Base-by-base conservation (phyloP, 2,113 vertebrate species). In the Gavialis gangeticus region DNA sequence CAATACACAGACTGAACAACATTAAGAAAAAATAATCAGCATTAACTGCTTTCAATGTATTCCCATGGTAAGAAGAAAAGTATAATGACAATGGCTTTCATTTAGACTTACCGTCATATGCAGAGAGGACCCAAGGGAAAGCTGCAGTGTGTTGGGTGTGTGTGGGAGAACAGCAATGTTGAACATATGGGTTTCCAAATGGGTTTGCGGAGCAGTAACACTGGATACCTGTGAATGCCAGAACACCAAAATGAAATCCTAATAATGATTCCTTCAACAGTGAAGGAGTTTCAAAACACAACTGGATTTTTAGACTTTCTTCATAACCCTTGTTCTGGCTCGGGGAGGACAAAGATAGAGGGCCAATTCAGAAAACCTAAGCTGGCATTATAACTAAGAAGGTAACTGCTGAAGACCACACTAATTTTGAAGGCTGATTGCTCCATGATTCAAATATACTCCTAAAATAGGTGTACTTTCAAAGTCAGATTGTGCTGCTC, bases 131-230 rank as follows among this genome's bases (percentile, higher is more conserved):
- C 98, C 98, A 0, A 97, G 96, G 55, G 98, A 98, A 34, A 99
- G 98, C 91, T 97, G 98, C 2, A 99, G 98, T 19, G 98, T 97
- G 3, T 97, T 98, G 0, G 98, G 98, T 0, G 91, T 93, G 85
- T 99, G 98, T 0, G 99, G 99, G 58, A 99, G 97, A 76, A 99
- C 98, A 2, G 99, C 99, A 10, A 99, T 97, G 12, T 98, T 99
- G 98, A 99, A 99, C 62, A 97, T 92, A 57, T 98, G 99, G 54
- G 97, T 98, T 37, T 99, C 98, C 24, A 98, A 96, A 79, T 91
- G 97, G 7, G 27, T 4, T 1, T 98, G 96, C 1, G 98, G 93
- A 7, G 86, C 91, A 2, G 93, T 73, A 30, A 98, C 97, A 18
- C 97, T 97, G 66, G 99, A 99, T 14, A 99, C 98, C 99, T 99